phyloP scores from a whole-genome alignment of 2,113 vertebrate species.

The Desmodus rotundus region DNA sequence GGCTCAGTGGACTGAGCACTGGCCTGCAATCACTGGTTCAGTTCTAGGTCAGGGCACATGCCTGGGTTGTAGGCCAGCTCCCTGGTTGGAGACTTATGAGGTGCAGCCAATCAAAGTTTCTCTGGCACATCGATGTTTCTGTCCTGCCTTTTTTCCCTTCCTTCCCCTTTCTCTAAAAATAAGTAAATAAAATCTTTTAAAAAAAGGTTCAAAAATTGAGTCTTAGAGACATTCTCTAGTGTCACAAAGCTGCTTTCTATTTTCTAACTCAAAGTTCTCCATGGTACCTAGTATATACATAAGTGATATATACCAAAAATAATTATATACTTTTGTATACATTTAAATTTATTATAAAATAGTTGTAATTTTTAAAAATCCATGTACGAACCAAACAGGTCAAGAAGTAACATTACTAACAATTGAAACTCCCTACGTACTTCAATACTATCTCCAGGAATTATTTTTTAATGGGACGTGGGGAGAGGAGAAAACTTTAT shows the following conservation, averaged over 20 bases:
- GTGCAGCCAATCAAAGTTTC: too few species aligned
- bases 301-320: background rate
- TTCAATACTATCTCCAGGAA: background rate
- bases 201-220: background rate
- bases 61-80: too few species aligned
- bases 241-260: background rate
- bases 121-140: too few species aligned
- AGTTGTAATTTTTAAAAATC: background rate
- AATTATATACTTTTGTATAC: background rate
- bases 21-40: too few species aligned
- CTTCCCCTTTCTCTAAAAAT: too few species aligned
- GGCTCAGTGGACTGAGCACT: too few species aligned
- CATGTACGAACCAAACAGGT: background rate
- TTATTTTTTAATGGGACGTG: background rate
- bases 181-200: too few species aligned
- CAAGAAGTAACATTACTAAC: constrained; percentile 14
- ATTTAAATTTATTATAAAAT: constrained; percentile 12
- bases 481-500: background rate
- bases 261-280: background rate
- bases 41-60: too few species aligned
- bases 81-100: too few species aligned
- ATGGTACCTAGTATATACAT: background rate
- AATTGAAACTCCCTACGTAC: background rate
- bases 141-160: too few species aligned
- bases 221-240: background rate